phyloP scores from a whole-genome alignment of 2,888 invertebrate species.

The Matsumyia berberina region DNA sequence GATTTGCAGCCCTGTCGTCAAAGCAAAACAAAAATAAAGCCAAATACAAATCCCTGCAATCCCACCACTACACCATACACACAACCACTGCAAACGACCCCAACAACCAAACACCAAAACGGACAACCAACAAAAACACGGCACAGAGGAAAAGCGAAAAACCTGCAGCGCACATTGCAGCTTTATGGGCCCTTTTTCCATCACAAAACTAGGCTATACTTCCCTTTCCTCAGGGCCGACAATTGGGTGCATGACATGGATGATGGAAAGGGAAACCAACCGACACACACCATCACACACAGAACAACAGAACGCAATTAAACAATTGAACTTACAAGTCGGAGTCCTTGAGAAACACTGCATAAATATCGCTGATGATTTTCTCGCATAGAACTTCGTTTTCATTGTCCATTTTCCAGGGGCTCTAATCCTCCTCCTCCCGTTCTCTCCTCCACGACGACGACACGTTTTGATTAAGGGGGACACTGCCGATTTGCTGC shows the following conservation, averaged over 20 bases:
- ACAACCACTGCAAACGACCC: background rate
- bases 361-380: conserved; percentile 91
- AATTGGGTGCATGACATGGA: conserved; percentile 7
- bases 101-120: conserved; percentile 18
- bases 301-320: conserved; percentile 60
- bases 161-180: conserved; percentile 36
- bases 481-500: conserved; percentile 6
- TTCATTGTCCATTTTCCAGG: conserved; percentile 84
- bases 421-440: background rate
- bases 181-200: background rate
- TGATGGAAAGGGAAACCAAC: conserved; percentile 28
- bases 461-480: background rate
- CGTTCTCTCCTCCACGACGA: background rate
- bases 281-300: conserved; percentile 8
- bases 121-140: conserved; percentile 44
- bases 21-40: conserved; percentile 43
- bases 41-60: conserved; percentile 35
- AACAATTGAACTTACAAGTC: conserved; percentile 88
- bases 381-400: conserved; percentile 91
- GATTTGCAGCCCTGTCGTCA: background rate
- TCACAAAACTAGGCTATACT: conserved; percentile 52
- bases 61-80: conserved; percentile 24
- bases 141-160: conserved; percentile 24
- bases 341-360: conserved; percentile 89
- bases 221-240: conserved; percentile 15